Percentiles rank a stretch among this genome's conserved stretches.
Evolutionary conservation across 2,888 invertebrate species (phyloP).

Genomic region (Tipula unca): DNA sequence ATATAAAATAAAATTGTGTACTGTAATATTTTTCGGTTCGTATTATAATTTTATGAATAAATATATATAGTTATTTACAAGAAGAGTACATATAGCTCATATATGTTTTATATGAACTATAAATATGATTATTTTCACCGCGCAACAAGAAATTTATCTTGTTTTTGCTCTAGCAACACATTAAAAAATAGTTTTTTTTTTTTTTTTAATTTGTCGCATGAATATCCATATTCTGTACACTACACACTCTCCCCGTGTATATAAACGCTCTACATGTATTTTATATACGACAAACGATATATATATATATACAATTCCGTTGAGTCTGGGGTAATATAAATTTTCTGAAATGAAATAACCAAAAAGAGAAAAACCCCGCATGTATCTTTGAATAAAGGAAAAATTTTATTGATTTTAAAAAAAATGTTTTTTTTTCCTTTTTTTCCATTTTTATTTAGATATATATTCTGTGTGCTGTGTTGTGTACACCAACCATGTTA

Average conservation of each 20-base stretch:
- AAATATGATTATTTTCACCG: neutral
- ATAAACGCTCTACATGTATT: neutral
- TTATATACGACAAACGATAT: neutral
- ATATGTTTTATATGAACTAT: neutral
- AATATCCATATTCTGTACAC: neutral
- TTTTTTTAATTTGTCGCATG: conserved; percentile 4
- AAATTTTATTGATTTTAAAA: conserved; percentile 8
- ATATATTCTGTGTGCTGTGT: neutral
- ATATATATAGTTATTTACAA: neutral
- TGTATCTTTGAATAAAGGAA: conserved; percentile 14
- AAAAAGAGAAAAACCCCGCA: conserved; percentile 14
- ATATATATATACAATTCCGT: neutral
- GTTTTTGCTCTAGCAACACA: conserved; percentile 9
- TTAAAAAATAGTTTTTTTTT: neutral
- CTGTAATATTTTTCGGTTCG: neutral
- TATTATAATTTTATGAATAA: neutral
- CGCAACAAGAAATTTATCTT: neutral
- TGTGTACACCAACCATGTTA: neutral
- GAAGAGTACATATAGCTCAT: neutral
- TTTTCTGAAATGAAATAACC: conserved; percentile 14
- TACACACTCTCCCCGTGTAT: neutral
- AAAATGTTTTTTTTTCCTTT: neutral
- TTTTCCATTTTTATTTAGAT: conserved; percentile 1
- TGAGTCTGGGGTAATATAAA: conserved; percentile 14
- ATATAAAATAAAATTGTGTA: neutral